Conservation (phyloP, 2,888 invertebrate species). For the Eremobia ochroleuca region DNA sequence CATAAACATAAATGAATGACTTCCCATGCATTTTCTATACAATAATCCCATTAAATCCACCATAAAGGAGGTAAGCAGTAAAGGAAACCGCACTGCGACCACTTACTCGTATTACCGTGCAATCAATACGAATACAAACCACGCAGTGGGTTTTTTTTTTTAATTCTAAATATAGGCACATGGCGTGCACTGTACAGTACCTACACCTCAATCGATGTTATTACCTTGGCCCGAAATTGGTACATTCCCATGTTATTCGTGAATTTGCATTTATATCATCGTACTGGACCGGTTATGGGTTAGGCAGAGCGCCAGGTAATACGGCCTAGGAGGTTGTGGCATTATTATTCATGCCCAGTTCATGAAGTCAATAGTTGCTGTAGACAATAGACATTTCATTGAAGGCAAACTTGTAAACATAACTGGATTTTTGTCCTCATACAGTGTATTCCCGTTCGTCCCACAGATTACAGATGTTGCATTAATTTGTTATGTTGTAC, state of each 20-base stretch:
- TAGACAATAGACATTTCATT: neutral
- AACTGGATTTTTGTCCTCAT: neutral
- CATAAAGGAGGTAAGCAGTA: slow-evolving; percentile 23
- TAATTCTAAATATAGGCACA: slow-evolving; percentile 77
- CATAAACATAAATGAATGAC: slow-evolving; percentile 17
- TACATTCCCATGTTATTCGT: slow-evolving; percentile 72
- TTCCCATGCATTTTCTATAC: slow-evolving; percentile 18
- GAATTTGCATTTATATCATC: slow-evolving; percentile 66
- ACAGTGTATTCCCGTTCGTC: too few species aligned
- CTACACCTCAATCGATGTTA: slow-evolving; percentile 79
- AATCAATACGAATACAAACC: slow-evolving; percentile 60
- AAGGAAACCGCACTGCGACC: slow-evolving; percentile 62
- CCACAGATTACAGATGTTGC: neutral
- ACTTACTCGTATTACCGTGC: slow-evolving; percentile 49
- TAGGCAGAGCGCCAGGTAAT: slow-evolving; percentile 53
- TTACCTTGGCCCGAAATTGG: slow-evolving; percentile 83
- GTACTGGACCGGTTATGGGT: slow-evolving; percentile 46
- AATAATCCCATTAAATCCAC: slow-evolving; percentile 13
- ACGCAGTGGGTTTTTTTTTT: slow-evolving; percentile 50
- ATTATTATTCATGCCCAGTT: slow-evolving; percentile 9
- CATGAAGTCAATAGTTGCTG: neutral
- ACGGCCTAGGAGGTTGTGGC: slow-evolving; percentile 11
- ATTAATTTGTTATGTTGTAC: neutral
- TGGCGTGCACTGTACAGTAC: slow-evolving; percentile 75
- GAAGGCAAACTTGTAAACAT: neutral